Percentiles rank a stretch among this genome's conserved stretches.
These are phyloP conservation scores for Notolepis coatsorum DNA, from an alignment of 2,797 vertebrate species.

Conservation along the genomic window DNA sequence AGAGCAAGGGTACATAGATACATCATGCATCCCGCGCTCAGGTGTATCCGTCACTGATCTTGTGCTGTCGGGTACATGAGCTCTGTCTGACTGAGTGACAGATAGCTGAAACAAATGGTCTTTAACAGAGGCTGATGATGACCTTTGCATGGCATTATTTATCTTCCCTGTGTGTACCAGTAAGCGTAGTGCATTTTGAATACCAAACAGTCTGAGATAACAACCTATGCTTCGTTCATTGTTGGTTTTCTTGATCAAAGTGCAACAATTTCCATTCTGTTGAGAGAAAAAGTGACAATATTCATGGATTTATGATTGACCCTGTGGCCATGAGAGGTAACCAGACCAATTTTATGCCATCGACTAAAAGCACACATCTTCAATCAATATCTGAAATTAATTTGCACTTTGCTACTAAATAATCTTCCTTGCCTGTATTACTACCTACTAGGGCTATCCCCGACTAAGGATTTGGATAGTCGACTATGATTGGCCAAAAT, in stretches of 20 bases:
- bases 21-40: conserved; percentile 31
- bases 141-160: conserved; percentile 16
- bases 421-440: no score
- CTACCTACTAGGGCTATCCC: no score
- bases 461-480: no score
- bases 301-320: conserved; percentile 48
- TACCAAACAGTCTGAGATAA: conserved; percentile 10
- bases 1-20: not conserved
- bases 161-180: not conserved
- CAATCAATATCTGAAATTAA: no score
- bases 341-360: no score
- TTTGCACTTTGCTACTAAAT: no score
- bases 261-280: conserved; percentile 49
- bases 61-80: conserved; percentile 51
- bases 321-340: no score
- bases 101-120: conserved; percentile 36
- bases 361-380: no score
- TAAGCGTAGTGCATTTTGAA: conserved; percentile 5
- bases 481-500: no score
- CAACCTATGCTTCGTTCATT: conserved; percentile 10
- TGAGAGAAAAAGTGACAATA: conserved; percentile 50
- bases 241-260: conserved; percentile 52
- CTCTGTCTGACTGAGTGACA: conserved; percentile 23
- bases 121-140: conserved; percentile 44
- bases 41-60: conserved; percentile 36